Conservation (phyloP, 2,888 invertebrate species). For the Blastobasis adustella region DNA sequence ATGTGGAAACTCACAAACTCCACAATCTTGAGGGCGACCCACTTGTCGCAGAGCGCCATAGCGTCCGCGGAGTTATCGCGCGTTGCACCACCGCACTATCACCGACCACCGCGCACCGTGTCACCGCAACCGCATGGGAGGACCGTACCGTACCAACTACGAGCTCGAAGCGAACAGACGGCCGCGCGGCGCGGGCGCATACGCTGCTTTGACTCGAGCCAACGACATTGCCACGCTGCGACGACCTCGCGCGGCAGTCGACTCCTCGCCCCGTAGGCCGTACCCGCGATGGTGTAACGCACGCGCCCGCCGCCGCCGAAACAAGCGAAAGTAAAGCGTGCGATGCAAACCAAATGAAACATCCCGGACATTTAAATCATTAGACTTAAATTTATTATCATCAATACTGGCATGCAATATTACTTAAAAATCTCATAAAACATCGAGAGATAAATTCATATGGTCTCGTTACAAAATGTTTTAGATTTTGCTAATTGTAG, state of each 20-base stretch:
- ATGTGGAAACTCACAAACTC: slow-evolving; percentile 58
- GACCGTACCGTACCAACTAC: neutral
- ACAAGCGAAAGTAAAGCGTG: slow-evolving; percentile 11
- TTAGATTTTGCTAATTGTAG: slow-evolving; percentile 47
- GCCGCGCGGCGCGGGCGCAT: slow-evolving; percentile 46
- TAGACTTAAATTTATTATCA: slow-evolving; percentile 72
- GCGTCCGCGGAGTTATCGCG: slow-evolving; percentile 18
- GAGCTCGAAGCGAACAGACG: slow-evolving; percentile 23
- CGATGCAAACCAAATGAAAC: slow-evolving; percentile 47
- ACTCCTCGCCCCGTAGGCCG: slow-evolving; percentile 21
- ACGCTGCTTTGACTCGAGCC: slow-evolving; percentile 40
- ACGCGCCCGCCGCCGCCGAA: slow-evolving; percentile 2
- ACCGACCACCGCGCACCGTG: neutral
- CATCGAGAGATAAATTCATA: slow-evolving; percentile 66
- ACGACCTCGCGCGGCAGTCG: slow-evolving; percentile 40
- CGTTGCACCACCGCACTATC: slow-evolving; percentile 2
- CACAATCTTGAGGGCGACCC: slow-evolving; percentile 71
- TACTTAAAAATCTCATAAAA: slow-evolving; percentile 62
- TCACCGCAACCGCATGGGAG: neutral
- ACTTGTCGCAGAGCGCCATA: slow-evolving; percentile 71
- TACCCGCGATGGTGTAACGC: slow-evolving; percentile 8
- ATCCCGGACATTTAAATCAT: slow-evolving; percentile 46
- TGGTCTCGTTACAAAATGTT: slow-evolving; percentile 52
- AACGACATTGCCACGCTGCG: slow-evolving; percentile 37
- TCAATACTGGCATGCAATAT: slow-evolving; percentile 66